Base-by-base conservation (phyloP, 2,888 invertebrate genomes). In the Cheilosia soror region DNA sequence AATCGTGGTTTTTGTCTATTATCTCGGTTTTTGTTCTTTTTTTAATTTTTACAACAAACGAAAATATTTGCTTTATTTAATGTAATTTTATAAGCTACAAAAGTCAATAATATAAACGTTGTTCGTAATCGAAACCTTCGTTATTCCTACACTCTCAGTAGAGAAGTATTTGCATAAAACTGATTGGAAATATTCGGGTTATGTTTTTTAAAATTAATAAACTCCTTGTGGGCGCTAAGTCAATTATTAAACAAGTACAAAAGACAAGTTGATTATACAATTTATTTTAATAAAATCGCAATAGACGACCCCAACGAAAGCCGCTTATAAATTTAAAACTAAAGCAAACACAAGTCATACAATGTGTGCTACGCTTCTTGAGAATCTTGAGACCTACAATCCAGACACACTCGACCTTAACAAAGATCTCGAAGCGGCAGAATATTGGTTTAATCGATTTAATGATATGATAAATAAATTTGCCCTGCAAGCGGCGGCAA, bases 331-430 rank as follows among this genome's bases (percentile, higher is more conserved):
- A 51, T 60, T 57, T n/a, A 13, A 42, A 40, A 63, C 5, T 29
- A 29, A 92, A 93, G 75, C 93, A 93, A 87, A 93, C 37, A 27
- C 20, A 51, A 51, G 11, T 20, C 29, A 37, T 55, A 62, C 42
- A 58, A 84, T 84, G 76, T 93, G 96, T 68, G 97, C 97, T 90
- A 96, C 96, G 6, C 93, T 99, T 88, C 93, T 99, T 82, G 94
- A 94, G 88, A 95, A 97, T 92, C 95, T 96, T 69, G 93, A 94
- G 88, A 94, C 94, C 89, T 99, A 99, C 93, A 94, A 95, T 91
- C 98, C 99, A 1, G 99, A 99, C 92, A 97, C 98, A 37, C 95
- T 98, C 87, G 98, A 99, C 93, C 94, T 99, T 77, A 95, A 96
- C 82, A 94, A 95, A 89, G 98, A 99, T 91, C 93, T 94, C 87